phyloP scores from a whole-genome alignment of 2,888 invertebrate species.

The Stomorhina lunata region DNA sequence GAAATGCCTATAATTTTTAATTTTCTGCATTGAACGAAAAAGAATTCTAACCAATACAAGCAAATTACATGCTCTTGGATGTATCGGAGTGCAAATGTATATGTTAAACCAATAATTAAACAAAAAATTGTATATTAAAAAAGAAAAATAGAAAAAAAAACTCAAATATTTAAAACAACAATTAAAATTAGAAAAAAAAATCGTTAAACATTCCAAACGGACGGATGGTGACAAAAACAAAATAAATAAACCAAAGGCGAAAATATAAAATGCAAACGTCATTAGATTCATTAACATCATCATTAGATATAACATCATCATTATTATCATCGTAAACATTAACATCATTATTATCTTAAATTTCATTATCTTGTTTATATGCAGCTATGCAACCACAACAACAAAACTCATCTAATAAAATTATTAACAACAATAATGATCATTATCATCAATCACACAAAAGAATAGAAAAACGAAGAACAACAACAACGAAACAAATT shows the following conservation, averaged over 20 bases:
- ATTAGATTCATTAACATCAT: constrained; percentile 46
- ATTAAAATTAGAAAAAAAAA: constrained; percentile 27
- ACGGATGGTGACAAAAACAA: constrained; percentile 32
- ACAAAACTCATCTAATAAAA: constrained; percentile 8
- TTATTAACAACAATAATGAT: constrained; percentile 6
- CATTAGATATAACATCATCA: too few relatives aligned
- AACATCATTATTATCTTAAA: not conserved
- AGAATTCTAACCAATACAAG: not conserved
- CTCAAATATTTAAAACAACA: constrained; percentile 18
- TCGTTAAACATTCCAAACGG: constrained; percentile 44
- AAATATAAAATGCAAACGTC: constrained; percentile 53
- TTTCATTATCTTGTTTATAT: constrained; percentile 22
- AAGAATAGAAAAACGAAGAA: constrained; percentile 64
- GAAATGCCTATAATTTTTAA: constrained; percentile 16
- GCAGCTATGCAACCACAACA: constrained; percentile 32
- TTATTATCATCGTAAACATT: not conserved
- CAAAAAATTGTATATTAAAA: not conserved
- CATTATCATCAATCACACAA: constrained; percentile 54
- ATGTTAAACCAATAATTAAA: constrained; percentile 21
- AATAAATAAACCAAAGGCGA: constrained; percentile 27
- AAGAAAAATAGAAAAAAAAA: constrained; percentile 14
- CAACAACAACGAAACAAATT: constrained; percentile 45
- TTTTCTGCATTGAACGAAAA: constrained; percentile 21
- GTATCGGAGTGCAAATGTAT: not conserved
- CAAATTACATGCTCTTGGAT: not conserved